Evolutionary conservation across 1,140 invertebrate species (phyloP).

Genomic region (Bombus superbus): DNA sequence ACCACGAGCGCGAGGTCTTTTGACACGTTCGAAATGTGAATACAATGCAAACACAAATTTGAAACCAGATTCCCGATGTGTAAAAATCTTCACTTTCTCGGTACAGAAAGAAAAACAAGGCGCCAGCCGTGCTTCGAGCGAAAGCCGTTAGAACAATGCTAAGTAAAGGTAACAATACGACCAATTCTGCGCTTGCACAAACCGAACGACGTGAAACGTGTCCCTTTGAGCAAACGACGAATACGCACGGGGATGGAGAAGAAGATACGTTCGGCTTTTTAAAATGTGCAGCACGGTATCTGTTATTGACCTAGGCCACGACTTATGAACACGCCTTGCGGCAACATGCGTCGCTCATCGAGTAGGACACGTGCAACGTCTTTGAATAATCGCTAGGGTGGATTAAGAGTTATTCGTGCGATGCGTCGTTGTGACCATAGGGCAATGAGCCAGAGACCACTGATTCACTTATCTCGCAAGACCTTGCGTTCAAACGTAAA

Average conservation of each 20-base stretch:
- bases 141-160: conserved; percentile 50
- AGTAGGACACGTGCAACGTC: conserved; percentile 22
- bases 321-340: conserved; percentile 21
- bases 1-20: background rate
- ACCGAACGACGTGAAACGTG: conserved; percentile 19
- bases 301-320: conserved; percentile 60
- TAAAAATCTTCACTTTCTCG: background rate
- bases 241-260: background rate
- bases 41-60: background rate
- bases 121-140: background rate
- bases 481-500: background rate
- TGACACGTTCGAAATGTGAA: background rate
- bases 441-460: conserved; percentile 29
- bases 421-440: background rate
- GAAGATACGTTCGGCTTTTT: background rate
- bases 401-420: conserved; percentile 16
- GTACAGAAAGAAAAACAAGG: background rate
- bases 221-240: background rate
- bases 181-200: background rate
- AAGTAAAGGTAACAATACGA: background rate
- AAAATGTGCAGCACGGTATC: conserved; percentile 19
- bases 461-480: conserved; percentile 24
- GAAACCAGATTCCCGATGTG: background rate
- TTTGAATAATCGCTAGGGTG: conserved; percentile 17
- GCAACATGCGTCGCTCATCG: background rate